phyloP scores from a whole-genome alignment of 2,888 invertebrate species.

The Periphyllus acericola region DNA sequence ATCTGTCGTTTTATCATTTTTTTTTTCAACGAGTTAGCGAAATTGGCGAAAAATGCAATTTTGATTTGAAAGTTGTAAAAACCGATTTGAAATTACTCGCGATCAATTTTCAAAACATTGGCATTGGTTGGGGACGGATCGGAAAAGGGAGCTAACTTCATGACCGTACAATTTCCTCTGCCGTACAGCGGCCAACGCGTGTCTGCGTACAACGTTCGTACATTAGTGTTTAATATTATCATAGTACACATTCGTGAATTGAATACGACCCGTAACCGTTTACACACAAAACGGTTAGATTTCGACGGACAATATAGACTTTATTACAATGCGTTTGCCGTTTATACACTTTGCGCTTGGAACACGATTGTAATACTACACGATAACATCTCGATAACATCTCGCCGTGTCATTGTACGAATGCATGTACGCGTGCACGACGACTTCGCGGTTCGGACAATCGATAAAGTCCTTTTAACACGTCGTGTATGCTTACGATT shows the following conservation, averaged over 20 bases:
- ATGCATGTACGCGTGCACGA: not conserved
- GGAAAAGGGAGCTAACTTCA: too few species aligned
- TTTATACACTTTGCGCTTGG: not conserved
- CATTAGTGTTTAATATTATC: not conserved
- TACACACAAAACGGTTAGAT: constrained; percentile 6
- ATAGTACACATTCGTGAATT: too few species aligned
- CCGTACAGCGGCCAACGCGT: too few species aligned
- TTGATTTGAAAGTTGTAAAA: too few species aligned
- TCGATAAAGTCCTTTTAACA: not conserved
- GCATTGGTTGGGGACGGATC: too few species aligned
- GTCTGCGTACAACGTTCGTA: too few species aligned
- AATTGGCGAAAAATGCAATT: too few species aligned
- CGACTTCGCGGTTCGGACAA: not conserved
- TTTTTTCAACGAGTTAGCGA: too few species aligned
- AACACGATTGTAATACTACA: not conserved
- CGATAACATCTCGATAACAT: constrained; percentile 22
- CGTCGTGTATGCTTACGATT: not conserved
- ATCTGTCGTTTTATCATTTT: too few species aligned
- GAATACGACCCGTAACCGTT: not conserved
- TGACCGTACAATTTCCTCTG: too few species aligned
- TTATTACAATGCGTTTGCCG: not conserved
- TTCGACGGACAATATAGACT: not conserved
- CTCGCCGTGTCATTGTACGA: not conserved
- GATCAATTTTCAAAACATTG: too few species aligned
- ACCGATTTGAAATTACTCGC: too few species aligned